A percentile compares a stretch with the other conserved stretches of the same genome.
These are phyloP conservation scores for Callocephalon fimbriatum DNA, from an alignment of 2,113 vertebrate species.

Conservation along the genomic window DNA sequence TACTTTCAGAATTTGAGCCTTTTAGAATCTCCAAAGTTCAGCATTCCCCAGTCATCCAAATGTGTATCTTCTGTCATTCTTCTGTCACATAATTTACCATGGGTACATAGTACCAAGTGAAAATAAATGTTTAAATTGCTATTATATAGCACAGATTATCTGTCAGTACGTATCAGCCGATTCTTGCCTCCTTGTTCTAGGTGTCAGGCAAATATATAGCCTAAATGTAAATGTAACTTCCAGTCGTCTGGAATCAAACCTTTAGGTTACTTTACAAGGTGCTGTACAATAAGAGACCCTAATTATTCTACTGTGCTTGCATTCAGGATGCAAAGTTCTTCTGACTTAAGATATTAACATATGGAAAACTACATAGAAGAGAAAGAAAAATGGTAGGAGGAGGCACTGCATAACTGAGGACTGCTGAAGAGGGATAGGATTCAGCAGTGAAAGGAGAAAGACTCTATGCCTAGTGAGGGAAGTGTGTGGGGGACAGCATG, in stretches of 20 bases:
- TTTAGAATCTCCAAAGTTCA: not conserved
- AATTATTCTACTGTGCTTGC: not conserved
- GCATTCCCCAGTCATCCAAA: not conserved
- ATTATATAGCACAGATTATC: not conserved
- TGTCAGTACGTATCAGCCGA: not conserved
- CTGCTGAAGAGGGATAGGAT: not conserved
- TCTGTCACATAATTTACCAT: not conserved
- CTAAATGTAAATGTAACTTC: not conserved
- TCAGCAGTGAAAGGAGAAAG: not conserved
- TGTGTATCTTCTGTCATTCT: not conserved
- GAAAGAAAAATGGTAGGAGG: not conserved
- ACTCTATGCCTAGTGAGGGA: not conserved
- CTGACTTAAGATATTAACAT: not conserved
- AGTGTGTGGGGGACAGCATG: not conserved
- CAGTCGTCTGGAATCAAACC: not conserved
- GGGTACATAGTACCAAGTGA: not conserved
- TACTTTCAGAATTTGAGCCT: not conserved
- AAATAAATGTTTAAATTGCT: not conserved
- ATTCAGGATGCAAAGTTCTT: not conserved
- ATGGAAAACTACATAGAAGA: rapidly evolving
- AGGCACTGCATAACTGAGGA: not conserved
- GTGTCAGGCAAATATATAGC: not conserved
- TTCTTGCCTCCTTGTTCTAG: not conserved
- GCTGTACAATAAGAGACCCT: not conserved
- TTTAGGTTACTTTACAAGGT: not conserved